phyloP scores from a whole-genome alignment of 2,797 vertebrate species.

The Urocyon cinereoargenteus region DNA sequence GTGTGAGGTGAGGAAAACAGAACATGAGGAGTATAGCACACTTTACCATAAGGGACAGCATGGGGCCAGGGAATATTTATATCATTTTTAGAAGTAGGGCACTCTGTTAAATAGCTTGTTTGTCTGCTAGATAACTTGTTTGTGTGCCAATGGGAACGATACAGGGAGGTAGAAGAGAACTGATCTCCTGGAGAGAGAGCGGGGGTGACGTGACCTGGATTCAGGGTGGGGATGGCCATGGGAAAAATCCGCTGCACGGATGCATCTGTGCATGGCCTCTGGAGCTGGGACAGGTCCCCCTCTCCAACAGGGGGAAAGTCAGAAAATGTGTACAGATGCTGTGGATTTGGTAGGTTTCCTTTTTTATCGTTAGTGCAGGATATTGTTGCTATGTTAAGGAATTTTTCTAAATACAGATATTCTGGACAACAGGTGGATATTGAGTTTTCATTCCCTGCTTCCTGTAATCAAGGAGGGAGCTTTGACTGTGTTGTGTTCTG shows the following conservation, averaged over 20 bases:
- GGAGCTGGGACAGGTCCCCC: neutral
- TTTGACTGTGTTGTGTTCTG: neutral
- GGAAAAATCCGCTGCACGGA: neutral
- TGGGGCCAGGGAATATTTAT: neutral
- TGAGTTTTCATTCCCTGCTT: neutral
- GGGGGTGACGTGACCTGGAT: neutral
- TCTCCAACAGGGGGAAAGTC: neutral
- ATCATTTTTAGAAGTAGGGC: neutral
- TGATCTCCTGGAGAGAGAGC: neutral
- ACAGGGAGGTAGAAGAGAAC: neutral
- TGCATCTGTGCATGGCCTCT: neutral
- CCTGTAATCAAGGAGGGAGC: neutral
- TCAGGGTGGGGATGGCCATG: rapidly evolving
- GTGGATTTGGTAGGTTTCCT: neutral
- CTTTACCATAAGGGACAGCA: neutral
- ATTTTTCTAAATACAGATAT: neutral
- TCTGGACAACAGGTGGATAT: neutral
- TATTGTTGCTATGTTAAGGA: neutral
- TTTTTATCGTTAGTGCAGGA: neutral
- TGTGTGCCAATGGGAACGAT: neutral
- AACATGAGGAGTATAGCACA: neutral
- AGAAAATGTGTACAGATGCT: neutral
- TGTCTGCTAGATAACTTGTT: neutral
- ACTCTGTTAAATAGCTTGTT: neutral
- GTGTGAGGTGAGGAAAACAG: neutral